Evolutionary conservation across 2,113 vertebrate genomes (phyloP).

Genomic region (Saiga tatarica): DNA sequence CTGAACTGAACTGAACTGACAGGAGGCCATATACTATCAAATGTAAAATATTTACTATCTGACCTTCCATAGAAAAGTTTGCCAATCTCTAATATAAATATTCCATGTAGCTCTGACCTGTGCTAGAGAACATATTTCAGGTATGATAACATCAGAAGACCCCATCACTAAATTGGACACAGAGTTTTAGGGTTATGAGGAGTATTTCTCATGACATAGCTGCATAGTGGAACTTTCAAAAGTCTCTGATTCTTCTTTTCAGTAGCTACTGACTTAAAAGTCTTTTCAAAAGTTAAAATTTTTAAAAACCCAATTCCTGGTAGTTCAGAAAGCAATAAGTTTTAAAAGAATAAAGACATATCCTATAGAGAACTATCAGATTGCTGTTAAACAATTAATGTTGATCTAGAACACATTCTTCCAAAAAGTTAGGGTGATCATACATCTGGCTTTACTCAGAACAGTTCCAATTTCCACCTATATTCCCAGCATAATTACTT

Average conservation of each 20-base stretch:
- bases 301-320: neutral
- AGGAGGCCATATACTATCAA: neutral
- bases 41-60: neutral
- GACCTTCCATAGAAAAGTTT: neutral
- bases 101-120: neutral
- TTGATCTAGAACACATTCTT: neutral
- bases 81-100: neutral
- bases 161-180: neutral
- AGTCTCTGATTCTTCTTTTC: neutral
- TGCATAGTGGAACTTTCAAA: neutral
- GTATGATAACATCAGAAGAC: neutral
- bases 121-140: neutral
- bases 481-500: neutral
- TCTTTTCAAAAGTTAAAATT: neutral
- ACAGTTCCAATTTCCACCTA: neutral
- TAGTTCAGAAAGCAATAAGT: neutral
- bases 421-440: neutral
- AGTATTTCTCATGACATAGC: neutral
- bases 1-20: too few species aligned
- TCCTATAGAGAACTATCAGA: neutral
- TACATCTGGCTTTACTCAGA: neutral
- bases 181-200: neutral
- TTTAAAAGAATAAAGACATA: neutral
- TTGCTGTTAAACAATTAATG: neutral
- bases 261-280: neutral